These are phyloP conservation scores for Leptopilina clavipes DNA, from an alignment of 1,140 invertebrate genomes.

Conservation along the genomic window DNA sequence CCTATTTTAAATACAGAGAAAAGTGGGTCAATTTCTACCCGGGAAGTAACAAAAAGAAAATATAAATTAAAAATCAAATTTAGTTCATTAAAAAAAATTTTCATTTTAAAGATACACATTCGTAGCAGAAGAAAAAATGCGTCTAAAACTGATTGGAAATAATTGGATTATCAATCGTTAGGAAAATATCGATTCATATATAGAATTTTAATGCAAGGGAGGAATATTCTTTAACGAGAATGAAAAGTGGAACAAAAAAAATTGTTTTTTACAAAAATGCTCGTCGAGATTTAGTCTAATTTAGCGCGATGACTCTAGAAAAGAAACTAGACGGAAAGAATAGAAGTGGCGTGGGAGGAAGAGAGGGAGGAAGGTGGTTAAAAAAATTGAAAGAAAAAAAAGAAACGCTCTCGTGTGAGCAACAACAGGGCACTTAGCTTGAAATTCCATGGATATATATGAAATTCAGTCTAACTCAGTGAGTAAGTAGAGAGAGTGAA, in stretches of 20 bases:
- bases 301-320: neutral
- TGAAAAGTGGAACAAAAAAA: neutral
- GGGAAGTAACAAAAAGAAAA: too few species aligned
- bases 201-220: too few species aligned
- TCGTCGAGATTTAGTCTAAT: neutral
- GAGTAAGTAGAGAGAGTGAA: conserved; percentile 60
- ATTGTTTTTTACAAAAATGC: neutral
- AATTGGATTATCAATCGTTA: too few species aligned
- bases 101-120: too few species aligned
- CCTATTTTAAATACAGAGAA: too few species aligned
- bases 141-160: too few species aligned
- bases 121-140: too few species aligned
- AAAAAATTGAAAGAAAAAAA: neutral
- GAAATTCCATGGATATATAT: conserved; percentile 56
- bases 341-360: neutral
- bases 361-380: neutral
- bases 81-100: too few species aligned
- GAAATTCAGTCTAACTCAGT: conserved; percentile 56
- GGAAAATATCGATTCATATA: too few species aligned
- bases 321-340: neutral
- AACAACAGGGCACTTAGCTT: conserved; percentile 46
- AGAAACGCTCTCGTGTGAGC: neutral
- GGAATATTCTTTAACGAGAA: too few species aligned
- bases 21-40: too few species aligned
- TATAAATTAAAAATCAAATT: too few species aligned